Percentiles rank a stretch among this genome's conserved stretches.
These are phyloP conservation scores for Penaeus japonicus DNA, from an alignment of 1,140 invertebrate genomes.

Conservation along the genomic window DNA sequence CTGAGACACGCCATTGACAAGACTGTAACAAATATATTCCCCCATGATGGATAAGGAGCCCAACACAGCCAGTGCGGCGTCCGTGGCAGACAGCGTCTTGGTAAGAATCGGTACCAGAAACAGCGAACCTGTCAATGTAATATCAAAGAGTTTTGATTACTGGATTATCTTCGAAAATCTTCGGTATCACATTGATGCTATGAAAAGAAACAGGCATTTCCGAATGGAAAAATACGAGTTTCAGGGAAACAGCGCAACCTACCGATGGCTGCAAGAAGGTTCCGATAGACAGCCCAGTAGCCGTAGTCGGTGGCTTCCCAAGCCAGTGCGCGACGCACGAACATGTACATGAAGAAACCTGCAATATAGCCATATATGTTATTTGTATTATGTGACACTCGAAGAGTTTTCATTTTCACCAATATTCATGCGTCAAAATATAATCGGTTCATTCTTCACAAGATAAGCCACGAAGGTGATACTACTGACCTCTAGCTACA, in stretches of 20 bases:
- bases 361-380: neutral
- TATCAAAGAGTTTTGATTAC: too few species aligned
- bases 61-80: constrained; percentile 42
- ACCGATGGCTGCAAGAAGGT: constrained; percentile 10
- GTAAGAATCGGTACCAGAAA: constrained; percentile 55
- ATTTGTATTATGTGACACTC: neutral
- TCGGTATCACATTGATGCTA: too few species aligned
- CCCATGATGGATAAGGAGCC: constrained; percentile 34
- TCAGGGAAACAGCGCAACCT: too few species aligned
- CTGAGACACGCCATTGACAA: constrained; percentile 15
- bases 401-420: neutral
- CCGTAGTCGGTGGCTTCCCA: constrained; percentile 24
- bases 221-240: too few species aligned
- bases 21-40: constrained; percentile 45
- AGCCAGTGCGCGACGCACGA: neutral
- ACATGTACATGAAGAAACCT: constrained; percentile 29
- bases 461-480: neutral
- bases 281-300: neutral
- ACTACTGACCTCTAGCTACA: constrained; percentile 35
- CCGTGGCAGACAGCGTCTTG: neutral
- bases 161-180: too few species aligned
- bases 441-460: too few species aligned
- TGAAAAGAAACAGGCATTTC: too few species aligned
- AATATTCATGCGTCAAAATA: neutral
- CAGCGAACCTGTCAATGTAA: constrained; percentile 54